Base-by-base conservation (phyloP, 1,140 invertebrate species). In the Dufourea novaeangliae region DNA sequence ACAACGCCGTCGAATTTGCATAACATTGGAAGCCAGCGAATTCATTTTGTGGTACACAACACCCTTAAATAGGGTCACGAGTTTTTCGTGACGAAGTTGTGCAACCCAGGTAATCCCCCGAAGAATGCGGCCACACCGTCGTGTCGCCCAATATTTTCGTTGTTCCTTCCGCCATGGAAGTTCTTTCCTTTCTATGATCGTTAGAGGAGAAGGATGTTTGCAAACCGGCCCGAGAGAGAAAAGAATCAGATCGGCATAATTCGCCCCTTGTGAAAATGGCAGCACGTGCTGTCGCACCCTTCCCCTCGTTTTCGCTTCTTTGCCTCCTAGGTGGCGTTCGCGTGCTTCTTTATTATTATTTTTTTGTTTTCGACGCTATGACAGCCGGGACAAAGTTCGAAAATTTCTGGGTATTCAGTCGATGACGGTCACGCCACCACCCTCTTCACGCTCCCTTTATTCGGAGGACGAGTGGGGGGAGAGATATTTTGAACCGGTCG, bases 281-380 rank as follows among this genome's bases (percentile, higher is more conserved):
- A 66, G 57, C 82, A 83, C 82, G 82, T 82, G 82, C 52, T 69
- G n/a, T 10, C n/a, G n/a, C n/a, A n/a, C n/a, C n/a, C n/a, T n/a
- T n/a, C n/a, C 41, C 41, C 41, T 20, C 41, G n/a, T n/a, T n/a
- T 46, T 6, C 2, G 41, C 14, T 46, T 46, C 41, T 20, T 20
- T 46, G n/a, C 54, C 12, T 44, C 29, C 72, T 29, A 59, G 37
- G 54, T 14, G 37, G n/a, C 52, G 14, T 61, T 52, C 44, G 25
- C 54, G 56, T 39, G 61, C 27, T 37, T 50, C 20, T 41, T 39
- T 34, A 5, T 46, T 59, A 20, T 59, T 54, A 44, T 17, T 44
- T 54, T 52, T 1, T 37, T 37, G 8, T 41, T 37, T 68, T 52
- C 57, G 37, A 25, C 37, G 1, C 56, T n/a, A 22, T 10, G 0